phyloP scores from a whole-genome alignment of 2,797 vertebrate species.

The Phylloscopus collybita region DNA sequence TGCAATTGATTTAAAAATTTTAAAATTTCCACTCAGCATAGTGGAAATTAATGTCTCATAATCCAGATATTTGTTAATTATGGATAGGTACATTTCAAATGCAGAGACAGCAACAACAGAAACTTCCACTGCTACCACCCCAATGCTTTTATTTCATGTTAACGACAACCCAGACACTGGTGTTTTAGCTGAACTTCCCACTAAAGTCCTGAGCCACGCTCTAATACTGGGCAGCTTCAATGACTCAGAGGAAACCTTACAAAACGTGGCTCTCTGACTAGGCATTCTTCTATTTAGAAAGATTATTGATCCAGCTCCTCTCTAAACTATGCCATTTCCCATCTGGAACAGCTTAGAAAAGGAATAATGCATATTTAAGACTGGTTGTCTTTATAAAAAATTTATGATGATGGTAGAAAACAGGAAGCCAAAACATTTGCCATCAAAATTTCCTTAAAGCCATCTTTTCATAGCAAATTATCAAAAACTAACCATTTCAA shows the following conservation, averaged over 20 bases:
- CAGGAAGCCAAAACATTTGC: background rate
- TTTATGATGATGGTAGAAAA: background rate
- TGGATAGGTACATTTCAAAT: background rate
- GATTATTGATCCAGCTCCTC: background rate
- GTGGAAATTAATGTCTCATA: background rate
- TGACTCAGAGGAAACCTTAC: background rate
- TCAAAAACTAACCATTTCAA: background rate
- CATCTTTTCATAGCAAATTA: background rate
- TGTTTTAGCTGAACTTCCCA: background rate
- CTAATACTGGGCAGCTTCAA: background rate
- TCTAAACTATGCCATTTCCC: background rate
- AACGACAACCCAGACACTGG: background rate
- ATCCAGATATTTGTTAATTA: background rate
- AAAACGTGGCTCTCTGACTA: background rate
- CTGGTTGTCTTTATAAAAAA: slow-evolving; percentile 18
- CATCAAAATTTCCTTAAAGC: background rate
- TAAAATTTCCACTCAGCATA: background rate
- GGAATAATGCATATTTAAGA: slow-evolving; percentile 20
- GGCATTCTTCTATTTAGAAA: background rate
- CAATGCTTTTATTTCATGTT: background rate
- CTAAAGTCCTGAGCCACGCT: background rate
- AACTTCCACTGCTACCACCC: background rate
- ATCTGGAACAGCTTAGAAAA: slow-evolving; percentile 15
- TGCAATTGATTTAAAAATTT: background rate
- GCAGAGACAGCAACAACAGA: background rate